Evolutionary conservation across 2,797 vertebrate genomes (phyloP), one percentile per base, ranked within the genome.

Genomic region (Ambastaia sidthimunki): DNA sequence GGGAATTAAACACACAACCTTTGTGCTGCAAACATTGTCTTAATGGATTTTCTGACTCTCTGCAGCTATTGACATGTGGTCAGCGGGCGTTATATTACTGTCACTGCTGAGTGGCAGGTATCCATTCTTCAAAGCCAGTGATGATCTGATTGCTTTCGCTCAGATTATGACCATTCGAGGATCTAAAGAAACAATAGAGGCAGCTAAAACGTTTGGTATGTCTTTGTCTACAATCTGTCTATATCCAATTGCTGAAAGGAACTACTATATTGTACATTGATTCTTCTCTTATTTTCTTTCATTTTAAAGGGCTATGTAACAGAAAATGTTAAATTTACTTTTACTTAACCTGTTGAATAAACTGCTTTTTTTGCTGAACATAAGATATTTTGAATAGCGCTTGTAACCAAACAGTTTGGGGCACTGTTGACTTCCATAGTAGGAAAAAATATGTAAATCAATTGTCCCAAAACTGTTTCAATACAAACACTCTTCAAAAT

Each of bases 121-220:
- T 86, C 97, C 98, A 1, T 99, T 99, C 92, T 99, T 98, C 89
- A 99, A 98, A 94, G 97, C 97, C 85, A 96, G 93, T 16, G 97
- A 99, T 87, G 98, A 99, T 92, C 92, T 99, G 90, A 95, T 97
- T 44, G 96, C 96, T 71, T 92, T 99, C 88, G 92, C 96, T 84
- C 98, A 99, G 90, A 99, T 99, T 87, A 99, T 99, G 96, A 96
- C 95, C 83, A 94, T 99, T 86, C 94, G 95, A 84, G 97, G 98
- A 85, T 98, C 97, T 89, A 95, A 85, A 87, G 98, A 99, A 92
- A 98, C 96, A 67, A 89, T 95, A 86, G 92, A 94, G 86, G 96
- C 97, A 81, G 96, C 97, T 76, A 96, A 95, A 90, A 92, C 92
- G 34, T 98, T 98, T 72, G 97, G 98, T 98, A 89, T 71, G 93